Percentiles rank a stretch among this genome's conserved stretches.
Evolutionary conservation across 2,888 invertebrate genomes (phyloP).

Genomic region (Idaea aversata): DNA sequence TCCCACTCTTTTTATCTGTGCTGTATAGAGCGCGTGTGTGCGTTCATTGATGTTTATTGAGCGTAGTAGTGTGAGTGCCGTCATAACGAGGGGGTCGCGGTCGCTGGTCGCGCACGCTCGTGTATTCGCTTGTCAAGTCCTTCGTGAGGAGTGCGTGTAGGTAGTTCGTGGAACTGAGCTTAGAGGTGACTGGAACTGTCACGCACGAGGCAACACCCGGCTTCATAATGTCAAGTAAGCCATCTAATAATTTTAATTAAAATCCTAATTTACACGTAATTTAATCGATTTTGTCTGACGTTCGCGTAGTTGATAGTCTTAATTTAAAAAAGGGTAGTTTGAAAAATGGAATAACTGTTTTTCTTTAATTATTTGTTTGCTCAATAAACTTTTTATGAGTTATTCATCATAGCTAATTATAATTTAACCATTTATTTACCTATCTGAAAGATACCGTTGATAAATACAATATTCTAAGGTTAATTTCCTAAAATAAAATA

Average conservation of each 20-base stretch:
- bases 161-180: constrained; percentile 59
- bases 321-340: constrained; percentile 17
- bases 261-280: not conserved
- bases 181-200: constrained; percentile 70
- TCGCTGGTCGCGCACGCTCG: constrained; percentile 56
- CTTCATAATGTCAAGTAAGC: constrained; percentile 76
- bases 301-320: not conserved
- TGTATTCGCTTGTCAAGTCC: constrained; percentile 59
- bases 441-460: not conserved
- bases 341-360: not conserved
- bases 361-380: not conserved
- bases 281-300: not conserved
- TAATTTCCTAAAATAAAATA: not conserved
- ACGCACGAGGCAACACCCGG: constrained; percentile 69
- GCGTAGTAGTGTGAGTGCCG: constrained; percentile 36
- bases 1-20: constrained; percentile 14
- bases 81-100: constrained; percentile 39
- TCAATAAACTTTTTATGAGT: not conserved
- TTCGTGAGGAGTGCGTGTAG: constrained; percentile 72
- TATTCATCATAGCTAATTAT: not conserved
- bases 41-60: constrained; percentile 26
- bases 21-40: constrained; percentile 26
- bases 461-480: not conserved
- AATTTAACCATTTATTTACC: not conserved
- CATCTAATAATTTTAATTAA: constrained; percentile 15